phyloP scores from a whole-genome alignment of 2,888 invertebrate genomes.

The Drosophila gaucha region DNA sequence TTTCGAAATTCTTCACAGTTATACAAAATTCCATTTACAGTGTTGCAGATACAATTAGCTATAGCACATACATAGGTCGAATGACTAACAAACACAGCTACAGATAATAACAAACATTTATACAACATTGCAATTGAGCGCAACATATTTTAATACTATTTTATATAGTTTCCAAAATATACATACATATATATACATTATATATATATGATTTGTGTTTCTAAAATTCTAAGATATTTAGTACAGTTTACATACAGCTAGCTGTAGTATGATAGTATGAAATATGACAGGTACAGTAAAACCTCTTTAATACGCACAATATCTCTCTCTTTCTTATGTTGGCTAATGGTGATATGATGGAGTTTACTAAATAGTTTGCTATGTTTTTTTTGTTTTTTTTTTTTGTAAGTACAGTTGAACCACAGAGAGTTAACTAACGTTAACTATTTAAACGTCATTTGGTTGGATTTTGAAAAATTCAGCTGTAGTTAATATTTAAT shows the following conservation, averaged over 20 bases:
- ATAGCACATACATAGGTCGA: constrained; percentile 27
- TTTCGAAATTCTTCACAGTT: constrained; percentile 5
- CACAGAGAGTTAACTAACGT: neutral
- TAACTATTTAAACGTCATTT: neutral
- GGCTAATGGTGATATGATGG: constrained; percentile 66
- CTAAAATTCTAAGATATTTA: constrained; percentile 32
- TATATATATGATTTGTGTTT: neutral
- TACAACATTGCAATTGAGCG: constrained; percentile 14
- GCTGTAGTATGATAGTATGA: constrained; percentile 38
- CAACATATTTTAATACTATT: constrained; percentile 12
- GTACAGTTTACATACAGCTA: constrained; percentile 40
- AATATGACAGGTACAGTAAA: constrained; percentile 62
- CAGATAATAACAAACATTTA: constrained; percentile 42
- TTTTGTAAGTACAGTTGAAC: neutral
- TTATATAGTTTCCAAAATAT: constrained; percentile 34
- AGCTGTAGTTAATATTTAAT: neutral
- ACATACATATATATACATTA: constrained; percentile 4
- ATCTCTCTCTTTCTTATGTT: constrained; percentile 11
- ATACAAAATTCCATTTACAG: constrained; percentile 11
- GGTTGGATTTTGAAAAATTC: too few relatives aligned
- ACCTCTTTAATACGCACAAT: constrained; percentile 19
- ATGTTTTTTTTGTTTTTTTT: neutral
- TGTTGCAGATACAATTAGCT: constrained; percentile 6
- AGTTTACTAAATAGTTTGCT: constrained; percentile 24
- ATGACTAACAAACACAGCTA: constrained; percentile 59